phyloP scores from a whole-genome alignment of 2,797 vertebrate genomes.

The Melopsittacus undulatus region DNA sequence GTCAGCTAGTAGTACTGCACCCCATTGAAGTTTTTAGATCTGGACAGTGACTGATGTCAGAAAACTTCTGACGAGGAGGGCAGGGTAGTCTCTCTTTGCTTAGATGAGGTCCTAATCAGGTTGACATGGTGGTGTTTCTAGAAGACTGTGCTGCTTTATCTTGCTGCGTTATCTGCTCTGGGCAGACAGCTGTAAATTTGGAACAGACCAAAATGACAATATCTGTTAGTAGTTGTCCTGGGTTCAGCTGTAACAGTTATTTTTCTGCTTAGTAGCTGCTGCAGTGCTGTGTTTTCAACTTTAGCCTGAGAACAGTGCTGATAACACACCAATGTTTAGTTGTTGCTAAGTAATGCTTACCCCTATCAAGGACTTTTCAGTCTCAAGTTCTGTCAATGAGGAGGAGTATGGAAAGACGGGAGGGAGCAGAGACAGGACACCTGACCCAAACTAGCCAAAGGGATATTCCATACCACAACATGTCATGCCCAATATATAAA shows the following conservation, averaged over 20 bases:
- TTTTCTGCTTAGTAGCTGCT: neutral
- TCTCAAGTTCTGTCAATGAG: neutral
- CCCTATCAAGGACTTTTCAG: neutral
- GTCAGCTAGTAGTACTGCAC: neutral
- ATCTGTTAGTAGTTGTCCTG: neutral
- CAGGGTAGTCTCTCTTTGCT: neutral
- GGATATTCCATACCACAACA: neutral
- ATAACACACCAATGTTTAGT: neutral
- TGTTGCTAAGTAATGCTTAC: neutral
- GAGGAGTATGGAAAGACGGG: neutral
- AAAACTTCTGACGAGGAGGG: neutral
- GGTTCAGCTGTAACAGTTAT: neutral
- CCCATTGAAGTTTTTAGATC: neutral
- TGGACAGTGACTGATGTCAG: neutral
- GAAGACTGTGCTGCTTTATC: neutral
- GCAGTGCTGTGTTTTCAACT: neutral
- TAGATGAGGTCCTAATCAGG: neutral
- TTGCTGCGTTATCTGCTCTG: neutral
- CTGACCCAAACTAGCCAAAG: neutral
- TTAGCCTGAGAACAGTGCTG: neutral
- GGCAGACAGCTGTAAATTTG: neutral
- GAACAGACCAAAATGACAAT: rapidly evolving
- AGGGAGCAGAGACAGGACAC: neutral
- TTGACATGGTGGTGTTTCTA: neutral
- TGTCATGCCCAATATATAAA: neutral